Evolutionary conservation across 2,113 vertebrate species (phyloP), one percentile per base, ranked within the genome.

Genomic region (Salvelinus fontinalis): DNA sequence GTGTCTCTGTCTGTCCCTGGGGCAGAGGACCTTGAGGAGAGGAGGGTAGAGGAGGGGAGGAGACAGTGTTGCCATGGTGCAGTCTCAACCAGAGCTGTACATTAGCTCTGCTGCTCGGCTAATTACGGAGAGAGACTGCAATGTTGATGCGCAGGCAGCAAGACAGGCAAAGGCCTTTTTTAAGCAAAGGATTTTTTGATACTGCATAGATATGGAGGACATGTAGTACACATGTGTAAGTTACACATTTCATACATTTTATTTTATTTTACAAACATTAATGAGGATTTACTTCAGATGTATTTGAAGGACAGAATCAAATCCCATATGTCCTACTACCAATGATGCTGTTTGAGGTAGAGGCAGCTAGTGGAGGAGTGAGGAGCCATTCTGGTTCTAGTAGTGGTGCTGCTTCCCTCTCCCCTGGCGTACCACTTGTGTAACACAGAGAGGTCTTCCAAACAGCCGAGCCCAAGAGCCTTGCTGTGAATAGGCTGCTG

Each of bases 41-140:
- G 13, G 71, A 39, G 70, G 29, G 18, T 34, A 64, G 22, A 31
- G 24, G 68, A 69, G n/a, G 13, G 76, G 29, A 27, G 81, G 75
- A 73, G 82, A 78, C 81, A 79, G 76, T 86, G 92, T 93, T 93
- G 89, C 92, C 90, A 93, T 92, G 92, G 91, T 90, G 90, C 89
- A 84, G 84, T 77, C 90, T 92, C 89, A 87, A 89, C 83, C 89
- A 86, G 87, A 87, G 87, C 89, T 89, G 87, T 89, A 84, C 86
- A 85, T 87, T 86, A 85, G 89, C 88, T 85, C 78, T 82, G 79
- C 85, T 85, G 81, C 87, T 90, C 87, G 79, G 86, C 85, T 92
- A 92, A 92, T 92, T 88, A 90, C 82, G 78, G 83, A 82, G 83
- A 84, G 85, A 85, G 82, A 91, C 86, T 90, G 89, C 86, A 85